Percentiles rank a stretch among this genome's conserved stretches.
Conservation (phyloP, 2,797 vertebrate genomes). For the Cottoperca gobio region DNA sequence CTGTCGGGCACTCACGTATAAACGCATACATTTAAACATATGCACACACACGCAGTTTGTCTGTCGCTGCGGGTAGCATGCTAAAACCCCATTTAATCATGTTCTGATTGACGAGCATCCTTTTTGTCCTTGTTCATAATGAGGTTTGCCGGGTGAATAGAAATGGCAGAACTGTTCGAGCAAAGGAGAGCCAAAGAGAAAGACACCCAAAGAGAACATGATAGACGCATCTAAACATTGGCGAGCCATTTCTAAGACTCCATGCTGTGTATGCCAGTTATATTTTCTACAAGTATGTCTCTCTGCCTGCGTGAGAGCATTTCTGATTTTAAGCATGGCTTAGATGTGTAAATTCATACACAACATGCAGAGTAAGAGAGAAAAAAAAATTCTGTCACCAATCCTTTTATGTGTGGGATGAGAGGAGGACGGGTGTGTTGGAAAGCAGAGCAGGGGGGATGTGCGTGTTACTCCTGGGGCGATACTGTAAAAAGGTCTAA, state of each 20-base stretch:
- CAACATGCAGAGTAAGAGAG: slow-evolving; percentile 33
- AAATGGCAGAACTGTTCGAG: slow-evolving; percentile 39
- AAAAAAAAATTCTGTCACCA: slow-evolving; percentile 42
- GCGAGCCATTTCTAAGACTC: slow-evolving; percentile 27
- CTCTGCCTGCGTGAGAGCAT: slow-evolving; percentile 37
- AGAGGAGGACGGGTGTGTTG: slow-evolving; percentile 7
- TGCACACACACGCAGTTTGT: slow-evolving; percentile 5
- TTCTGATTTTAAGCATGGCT: slow-evolving; percentile 34
- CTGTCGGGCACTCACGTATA: slow-evolving; percentile 22
- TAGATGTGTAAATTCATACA: slow-evolving; percentile 55
- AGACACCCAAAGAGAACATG: slow-evolving; percentile 12
- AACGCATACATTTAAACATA: slow-evolving; percentile 5
- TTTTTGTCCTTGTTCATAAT: slow-evolving; percentile 60
- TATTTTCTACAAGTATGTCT: slow-evolving; percentile 38
- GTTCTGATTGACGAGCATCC: slow-evolving; percentile 52
- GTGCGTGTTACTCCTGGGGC: slow-evolving; percentile 48
- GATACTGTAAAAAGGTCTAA: slow-evolving; percentile 65
- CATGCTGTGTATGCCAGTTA: slow-evolving; percentile 2
- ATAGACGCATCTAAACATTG: slow-evolving; percentile 6
- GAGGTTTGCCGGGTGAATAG: slow-evolving; percentile 47
- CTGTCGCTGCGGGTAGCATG: slow-evolving; percentile 44
- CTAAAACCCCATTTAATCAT: slow-evolving; percentile 54
- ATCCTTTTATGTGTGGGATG: slow-evolving; percentile 49
- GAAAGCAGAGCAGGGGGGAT: not conserved
- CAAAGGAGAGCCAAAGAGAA: slow-evolving; percentile 17